Evolutionary conservation across 2,888 invertebrate genomes (phyloP).

Genomic region (Hypercompe scribonia): DNA sequence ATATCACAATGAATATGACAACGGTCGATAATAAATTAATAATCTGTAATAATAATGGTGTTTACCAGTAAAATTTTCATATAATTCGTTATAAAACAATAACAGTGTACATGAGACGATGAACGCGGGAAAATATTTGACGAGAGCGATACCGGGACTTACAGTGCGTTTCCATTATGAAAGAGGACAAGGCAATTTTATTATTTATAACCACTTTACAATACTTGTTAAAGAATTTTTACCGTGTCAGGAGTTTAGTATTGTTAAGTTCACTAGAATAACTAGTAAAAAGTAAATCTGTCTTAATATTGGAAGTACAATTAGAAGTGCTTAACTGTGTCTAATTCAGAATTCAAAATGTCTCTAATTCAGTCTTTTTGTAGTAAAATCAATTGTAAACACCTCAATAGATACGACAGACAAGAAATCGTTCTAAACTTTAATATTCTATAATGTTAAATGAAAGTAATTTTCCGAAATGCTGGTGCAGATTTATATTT

Average conservation of each 20-base stretch:
- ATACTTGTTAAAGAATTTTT: constrained; percentile 4
- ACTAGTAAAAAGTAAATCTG: neutral
- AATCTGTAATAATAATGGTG: constrained; percentile 50
- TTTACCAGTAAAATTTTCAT: constrained; percentile 53
- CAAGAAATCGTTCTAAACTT: too few species aligned
- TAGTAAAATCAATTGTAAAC: too few species aligned
- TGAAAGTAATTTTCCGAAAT: too few species aligned
- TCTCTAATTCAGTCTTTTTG: too few species aligned
- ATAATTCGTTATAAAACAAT: constrained; percentile 61
- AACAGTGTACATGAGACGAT: constrained; percentile 44
- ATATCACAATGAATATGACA: neutral
- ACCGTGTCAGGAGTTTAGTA: constrained; percentile 8
- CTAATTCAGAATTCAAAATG: too few species aligned
- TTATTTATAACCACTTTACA: constrained; percentile 12
- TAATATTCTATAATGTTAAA: too few species aligned
- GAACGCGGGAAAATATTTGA: constrained; percentile 65
- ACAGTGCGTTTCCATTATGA: constrained; percentile 52
- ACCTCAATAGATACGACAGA: too few species aligned
- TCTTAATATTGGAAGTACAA: too few species aligned
- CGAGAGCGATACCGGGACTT: constrained; percentile 50
- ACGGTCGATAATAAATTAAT: constrained; percentile 12
- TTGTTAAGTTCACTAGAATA: neutral
- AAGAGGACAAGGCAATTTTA: constrained; percentile 21
- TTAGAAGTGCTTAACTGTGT: too few species aligned
- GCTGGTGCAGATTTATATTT: too few species aligned